Evolutionary conservation across 2,888 invertebrate genomes (phyloP), one percentile per base, ranked within the genome.

Genomic region (Liodrosophila aerea): DNA sequence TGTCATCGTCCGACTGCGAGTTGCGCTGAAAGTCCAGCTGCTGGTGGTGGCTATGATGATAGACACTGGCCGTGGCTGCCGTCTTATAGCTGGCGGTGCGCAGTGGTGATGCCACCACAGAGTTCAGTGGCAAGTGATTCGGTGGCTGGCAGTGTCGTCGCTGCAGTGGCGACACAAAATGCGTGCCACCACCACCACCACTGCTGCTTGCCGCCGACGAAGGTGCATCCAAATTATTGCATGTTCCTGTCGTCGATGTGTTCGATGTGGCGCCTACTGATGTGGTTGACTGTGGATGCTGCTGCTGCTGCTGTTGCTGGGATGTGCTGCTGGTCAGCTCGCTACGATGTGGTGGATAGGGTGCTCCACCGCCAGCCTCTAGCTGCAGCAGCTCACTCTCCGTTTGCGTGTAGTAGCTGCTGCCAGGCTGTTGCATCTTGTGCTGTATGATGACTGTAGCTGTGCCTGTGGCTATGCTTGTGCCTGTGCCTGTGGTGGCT

Each of bases 1-100:
- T 97, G 91, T 99, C 99, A 89, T 98, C 98, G 89, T 99, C 99
- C 66, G 97, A 97, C 89, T 97, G 97, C 44, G 97, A 96, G 87
- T 96, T 95, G 64, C 96, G 91, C 87, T 96, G 96, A 54, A 95
- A 94, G 87, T 95, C 95, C 65, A 91, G 87, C 46, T 91, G 90
- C 59, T 89, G 89, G 62, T 91, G 90, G 58, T 89, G 88, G 64
- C 87, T 88, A 52, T 89, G 89, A 49, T 81, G 75, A 37, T 71
- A 77, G 49, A 73, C 73, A 16, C 85, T 81, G 44, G 83, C 75
- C n/a, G 78, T 64, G 2, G 87, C 59, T 4, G 83, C 85, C 13
- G 87, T 84, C 64, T 89, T 89, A 61, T 88, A 89, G 78, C 86
- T 89, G 70, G 84, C 87, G 46, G 85, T 72, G 60, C 89, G 88